Evolutionary conservation across 1,140 invertebrate genomes (phyloP).

Genomic region (Brachionus angularis): DNA sequence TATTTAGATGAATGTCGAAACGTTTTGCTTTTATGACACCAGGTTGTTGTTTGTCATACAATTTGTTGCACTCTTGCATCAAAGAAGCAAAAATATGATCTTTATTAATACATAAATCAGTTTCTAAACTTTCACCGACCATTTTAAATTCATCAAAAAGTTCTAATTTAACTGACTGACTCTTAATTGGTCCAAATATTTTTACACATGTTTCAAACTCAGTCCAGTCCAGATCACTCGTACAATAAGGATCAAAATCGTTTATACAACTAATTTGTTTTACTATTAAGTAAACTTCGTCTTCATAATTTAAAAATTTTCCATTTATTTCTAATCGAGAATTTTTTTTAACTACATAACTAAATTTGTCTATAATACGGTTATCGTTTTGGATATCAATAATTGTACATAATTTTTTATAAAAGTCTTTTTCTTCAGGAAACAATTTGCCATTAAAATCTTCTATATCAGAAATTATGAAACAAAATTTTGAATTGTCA

Average conservation of each 20-base stretch:
- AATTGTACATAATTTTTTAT: constrained; percentile 30
- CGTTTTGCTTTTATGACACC: constrained; percentile 26
- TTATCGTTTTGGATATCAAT: constrained; percentile 29
- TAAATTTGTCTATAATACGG: constrained; percentile 2
- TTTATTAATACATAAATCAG: neutral
- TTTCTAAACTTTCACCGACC: neutral
- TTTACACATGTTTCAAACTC: constrained; percentile 40
- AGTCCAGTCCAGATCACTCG: constrained; percentile 14
- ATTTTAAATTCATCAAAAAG: constrained; percentile 39
- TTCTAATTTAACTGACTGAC: constrained; percentile 2
- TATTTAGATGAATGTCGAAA: constrained; percentile 21
- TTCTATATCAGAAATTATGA: constrained; percentile 13
- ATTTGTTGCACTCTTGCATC: constrained; percentile 22
- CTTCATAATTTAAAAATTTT: neutral
- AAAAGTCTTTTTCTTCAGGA: constrained; percentile 22
- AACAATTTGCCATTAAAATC: constrained; percentile 35
- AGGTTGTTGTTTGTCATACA: constrained; percentile 28
- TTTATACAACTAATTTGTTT: constrained; percentile 26
- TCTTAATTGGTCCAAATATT: constrained; percentile 34
- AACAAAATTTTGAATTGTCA: constrained; percentile 32
- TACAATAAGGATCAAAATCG: constrained; percentile 33
- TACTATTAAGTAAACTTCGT: constrained; percentile 8
- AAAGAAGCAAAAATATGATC: constrained; percentile 11
- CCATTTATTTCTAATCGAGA: constrained; percentile 19
- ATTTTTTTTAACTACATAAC: constrained; percentile 3